Base-by-base conservation (phyloP, 2,797 vertebrate genomes). In the Podargus strigoides region DNA sequence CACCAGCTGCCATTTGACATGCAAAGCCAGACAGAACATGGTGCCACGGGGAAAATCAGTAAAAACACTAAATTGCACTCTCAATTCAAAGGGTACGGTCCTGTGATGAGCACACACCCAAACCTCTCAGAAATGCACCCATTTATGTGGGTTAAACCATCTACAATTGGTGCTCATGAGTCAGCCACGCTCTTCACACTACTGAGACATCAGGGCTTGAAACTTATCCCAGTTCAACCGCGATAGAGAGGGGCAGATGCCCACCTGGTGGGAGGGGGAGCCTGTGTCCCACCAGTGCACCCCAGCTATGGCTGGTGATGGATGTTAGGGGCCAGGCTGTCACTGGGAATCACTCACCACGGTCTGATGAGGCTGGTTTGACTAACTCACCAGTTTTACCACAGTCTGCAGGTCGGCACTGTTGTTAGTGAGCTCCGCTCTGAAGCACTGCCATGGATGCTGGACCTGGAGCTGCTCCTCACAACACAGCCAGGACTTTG, bases 261-360 rank as follows among this genome's bases (percentile, higher is more conserved):
- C 28, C 22, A 24, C 21, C 5, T 0, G 0, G 9, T 7, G 50
- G 42, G n/a, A 53, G 19, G 26, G 27, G 30, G 20, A 63, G 27
- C 27, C 26, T 7, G 15, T 17, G 14, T 69, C 44, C 44, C 49
- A 34, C 20, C 81, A 28, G 60, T 8, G 0, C 2, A 2, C 10
- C 42, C 27, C 50, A 50, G 42, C 19, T 18, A 8, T 6, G 13
- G 24, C 49, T 42, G 34, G 30, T 22, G 41, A 23, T 20, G 41
- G 60, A 14, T 14, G 22, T 34, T 18, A n/a, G 3, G 30, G 59
- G 26, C n/a, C n/a, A 12, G n/a, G 10, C 37, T 0, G 0, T 1
- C n/a, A n/a, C n/a, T n/a, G n/a, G n/a, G n/a, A 72, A 23, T 17
- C 23, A 14, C 62, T 52, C 37, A 10, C 17, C 27, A 19, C 30